These are phyloP conservation scores for Morone chrysops DNA, from an alignment of 2,113 vertebrate genomes.

Conservation along the genomic window DNA sequence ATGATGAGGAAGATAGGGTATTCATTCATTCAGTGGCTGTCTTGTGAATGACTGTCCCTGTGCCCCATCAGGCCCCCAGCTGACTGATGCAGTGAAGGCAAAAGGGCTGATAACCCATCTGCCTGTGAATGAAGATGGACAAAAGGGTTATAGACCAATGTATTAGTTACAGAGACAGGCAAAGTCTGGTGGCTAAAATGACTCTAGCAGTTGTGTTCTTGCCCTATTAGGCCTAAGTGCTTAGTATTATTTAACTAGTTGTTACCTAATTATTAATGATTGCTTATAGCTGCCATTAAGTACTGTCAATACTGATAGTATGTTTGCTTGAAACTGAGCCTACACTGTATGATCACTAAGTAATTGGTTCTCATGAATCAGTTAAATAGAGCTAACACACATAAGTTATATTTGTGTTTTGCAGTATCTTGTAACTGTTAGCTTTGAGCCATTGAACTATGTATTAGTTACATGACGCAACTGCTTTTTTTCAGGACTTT, in stretches of 20 bases:
- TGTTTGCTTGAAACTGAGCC: constrained; percentile 7
- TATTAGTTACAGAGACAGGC: neutral
- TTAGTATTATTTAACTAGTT: neutral
- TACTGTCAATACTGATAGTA: neutral
- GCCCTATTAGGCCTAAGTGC: neutral
- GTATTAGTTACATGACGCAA: neutral
- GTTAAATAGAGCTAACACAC: constrained; percentile 14
- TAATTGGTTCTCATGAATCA: constrained; percentile 12
- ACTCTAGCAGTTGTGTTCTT: neutral
- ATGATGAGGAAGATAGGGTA: constrained; percentile 43
- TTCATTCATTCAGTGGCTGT: constrained; percentile 43
- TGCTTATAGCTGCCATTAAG: neutral
- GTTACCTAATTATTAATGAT: neutral
- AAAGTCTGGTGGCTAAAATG: neutral
- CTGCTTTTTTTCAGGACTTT: neutral
- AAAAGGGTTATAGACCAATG: constrained; percentile 7
- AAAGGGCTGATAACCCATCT: constrained; percentile 25
- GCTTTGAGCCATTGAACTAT: neutral
- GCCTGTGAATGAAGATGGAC: constrained; percentile 17
- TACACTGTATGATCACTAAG: neutral
- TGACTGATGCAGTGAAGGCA: constrained; percentile 20
- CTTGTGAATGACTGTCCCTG: constrained; percentile 36
- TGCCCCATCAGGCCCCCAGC: constrained; percentile 3
- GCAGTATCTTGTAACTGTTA: neutral
- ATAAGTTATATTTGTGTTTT: neutral